A percentile compares a stretch with the other conserved stretches of the same genome.
phyloP scores from a whole-genome alignment of 2,888 invertebrate genomes.

The Tortricodes alternella region DNA sequence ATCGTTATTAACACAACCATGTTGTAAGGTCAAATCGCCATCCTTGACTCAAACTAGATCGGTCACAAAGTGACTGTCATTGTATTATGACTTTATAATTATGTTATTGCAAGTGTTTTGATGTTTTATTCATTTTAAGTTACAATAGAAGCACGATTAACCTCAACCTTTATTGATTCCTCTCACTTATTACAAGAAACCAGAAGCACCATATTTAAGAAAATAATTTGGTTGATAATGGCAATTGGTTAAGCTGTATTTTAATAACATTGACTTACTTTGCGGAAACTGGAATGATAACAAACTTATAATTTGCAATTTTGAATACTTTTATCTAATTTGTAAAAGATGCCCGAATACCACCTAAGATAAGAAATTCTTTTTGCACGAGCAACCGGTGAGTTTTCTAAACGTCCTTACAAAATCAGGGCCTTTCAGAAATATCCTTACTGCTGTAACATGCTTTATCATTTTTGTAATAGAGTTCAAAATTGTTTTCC shows the following conservation, averaged over 20 bases:
- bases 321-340: too few species aligned
- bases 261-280: too few species aligned
- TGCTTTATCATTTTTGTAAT: neutral
- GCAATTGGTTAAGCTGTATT: too few species aligned
- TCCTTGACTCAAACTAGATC: slow-evolving; percentile 56
- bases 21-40: slow-evolving; percentile 29
- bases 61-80: slow-evolving; percentile 42
- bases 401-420: neutral
- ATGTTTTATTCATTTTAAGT: slow-evolving; percentile 1
- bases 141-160: slow-evolving; percentile 1
- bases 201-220: too few species aligned
- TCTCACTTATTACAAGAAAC: too few species aligned
- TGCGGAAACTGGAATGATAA: too few species aligned
- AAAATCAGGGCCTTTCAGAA: neutral
- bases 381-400: neutral
- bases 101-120: slow-evolving; percentile 5
- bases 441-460: neutral
- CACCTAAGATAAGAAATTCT: neutral
- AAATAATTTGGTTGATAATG: too few species aligned
- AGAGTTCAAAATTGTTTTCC: slow-evolving; percentile 42
- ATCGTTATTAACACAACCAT: neutral
- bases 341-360: too few species aligned
- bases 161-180: neutral
- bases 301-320: too few species aligned
- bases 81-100: slow-evolving; percentile 30